Conservation (phyloP, 2,888 invertebrate genomes). For the Gasteruption jaculator region DNA sequence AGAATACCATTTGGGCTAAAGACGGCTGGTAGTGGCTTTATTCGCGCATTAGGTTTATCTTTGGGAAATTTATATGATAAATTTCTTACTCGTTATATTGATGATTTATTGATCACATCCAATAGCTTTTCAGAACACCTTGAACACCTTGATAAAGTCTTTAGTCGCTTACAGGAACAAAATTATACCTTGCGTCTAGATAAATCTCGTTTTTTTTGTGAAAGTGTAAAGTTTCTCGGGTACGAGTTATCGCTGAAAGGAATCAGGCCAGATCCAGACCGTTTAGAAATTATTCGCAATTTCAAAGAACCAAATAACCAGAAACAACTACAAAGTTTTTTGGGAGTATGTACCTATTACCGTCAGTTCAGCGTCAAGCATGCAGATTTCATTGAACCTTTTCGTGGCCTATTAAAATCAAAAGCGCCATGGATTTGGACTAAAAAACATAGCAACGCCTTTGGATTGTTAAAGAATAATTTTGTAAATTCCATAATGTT, state of each 20-base stretch:
- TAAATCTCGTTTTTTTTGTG: constrained; percentile 27
- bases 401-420: constrained; percentile 21
- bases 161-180: constrained; percentile 20
- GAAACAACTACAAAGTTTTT: constrained; percentile 28
- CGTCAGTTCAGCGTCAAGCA: constrained; percentile 19
- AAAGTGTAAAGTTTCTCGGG: constrained; percentile 24
- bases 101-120: constrained; percentile 34
- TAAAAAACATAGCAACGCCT: constrained; percentile 9
- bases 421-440: constrained; percentile 22
- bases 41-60: constrained; percentile 20
- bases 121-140: constrained; percentile 25
- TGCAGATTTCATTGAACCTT: constrained; percentile 15
- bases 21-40: constrained; percentile 23
- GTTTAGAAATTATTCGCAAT: constrained; percentile 25
- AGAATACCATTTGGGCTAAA: constrained; percentile 33
- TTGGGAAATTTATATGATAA: constrained; percentile 28
- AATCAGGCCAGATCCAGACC: constrained; percentile 17
- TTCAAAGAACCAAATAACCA: constrained; percentile 29
- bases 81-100: constrained; percentile 30
- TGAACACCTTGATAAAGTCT: constrained; percentile 24
- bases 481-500: constrained; percentile 17
- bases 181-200: constrained; percentile 28
- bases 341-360: constrained; percentile 26
- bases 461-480: constrained; percentile 13
- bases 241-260: constrained; percentile 17